Base-by-base conservation (phyloP, 1,140 invertebrate genomes). In the Cyphomyrmex costatus region DNA sequence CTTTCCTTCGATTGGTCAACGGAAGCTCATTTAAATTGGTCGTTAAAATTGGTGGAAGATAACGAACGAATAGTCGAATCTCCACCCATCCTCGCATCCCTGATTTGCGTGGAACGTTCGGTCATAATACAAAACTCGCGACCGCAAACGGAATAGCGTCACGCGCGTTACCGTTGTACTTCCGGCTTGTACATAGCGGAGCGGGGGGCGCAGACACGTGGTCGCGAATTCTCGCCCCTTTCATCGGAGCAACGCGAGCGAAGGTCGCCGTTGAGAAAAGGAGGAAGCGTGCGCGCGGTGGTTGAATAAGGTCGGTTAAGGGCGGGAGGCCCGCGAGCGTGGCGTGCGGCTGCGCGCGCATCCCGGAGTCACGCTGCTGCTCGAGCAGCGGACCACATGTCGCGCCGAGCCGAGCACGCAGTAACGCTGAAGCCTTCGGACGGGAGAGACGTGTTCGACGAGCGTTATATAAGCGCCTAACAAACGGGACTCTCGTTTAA, bases 291-390 rank as follows among this genome's bases (percentile, higher is more conserved):
- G 21, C 53, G 30, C 33, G 66, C 33, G 68, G 61, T 86, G 84
- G 73, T 86, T 87, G 85, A 85, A 89, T 65, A 68, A 80, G 51
- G 33, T 42, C 49, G 83, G 19, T 3, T 21, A 77, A 85, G 82
- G 74, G 88, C 79, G 87, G 71, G 82, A 89, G 82, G 73, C n/a
- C 86, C 76, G 88, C 66, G 82, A 89, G 89, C 80, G 42, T 60
- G 79, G 86, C 58, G 71, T 66, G 27, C 14, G 51, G 76, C 0
- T 93, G 93, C 93, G 93, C 92, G 92, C 93, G 93, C 93, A 93
- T 10, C 61, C 30, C 1, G 27, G 49, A 65, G 91, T 91, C 92
- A 93, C 90, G 93, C 92, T 92, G 91, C 88, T 86, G 84, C n/a
- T 71, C 24, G 76, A 66, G 42, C n/a, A 33, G 73, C 88, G 91